Percentiles rank a stretch among this genome's conserved stretches.
These are phyloP conservation scores for Lithophane socia DNA, from an alignment of 2,888 invertebrate species.

Conservation along the genomic window DNA sequence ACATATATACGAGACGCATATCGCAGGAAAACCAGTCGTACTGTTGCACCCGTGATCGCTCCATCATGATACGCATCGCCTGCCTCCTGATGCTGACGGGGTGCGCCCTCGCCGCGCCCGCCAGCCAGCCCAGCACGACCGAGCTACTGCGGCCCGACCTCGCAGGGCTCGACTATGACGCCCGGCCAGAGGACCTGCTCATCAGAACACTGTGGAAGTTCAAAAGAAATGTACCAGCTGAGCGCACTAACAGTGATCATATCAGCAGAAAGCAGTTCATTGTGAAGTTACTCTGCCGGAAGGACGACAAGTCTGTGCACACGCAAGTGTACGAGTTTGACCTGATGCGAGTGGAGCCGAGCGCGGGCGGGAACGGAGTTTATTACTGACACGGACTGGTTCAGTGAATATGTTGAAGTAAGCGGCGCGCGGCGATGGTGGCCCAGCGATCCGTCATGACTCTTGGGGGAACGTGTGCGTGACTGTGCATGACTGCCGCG, in stretches of 20 bases:
- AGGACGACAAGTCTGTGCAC: constrained; percentile 47
- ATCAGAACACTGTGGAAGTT: constrained; percentile 13
- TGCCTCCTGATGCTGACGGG: constrained; percentile 49
- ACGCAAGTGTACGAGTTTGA: constrained; percentile 67
- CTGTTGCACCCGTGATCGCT: constrained; percentile 17
- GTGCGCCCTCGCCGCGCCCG: constrained; percentile 34
- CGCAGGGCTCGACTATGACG: neutral
- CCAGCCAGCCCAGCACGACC: constrained; percentile 4
- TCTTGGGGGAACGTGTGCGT: too few species aligned
- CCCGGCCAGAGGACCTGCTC: constrained; percentile 1
- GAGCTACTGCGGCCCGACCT: constrained; percentile 3
- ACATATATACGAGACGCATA: constrained; percentile 46
- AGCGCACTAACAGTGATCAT: neutral
- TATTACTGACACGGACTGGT: constrained; percentile 48
- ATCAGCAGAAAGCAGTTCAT: constrained; percentile 59
- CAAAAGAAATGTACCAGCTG: constrained; percentile 24
- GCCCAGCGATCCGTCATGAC: neutral
- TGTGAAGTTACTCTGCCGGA: constrained; percentile 58
- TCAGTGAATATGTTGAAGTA: neutral
- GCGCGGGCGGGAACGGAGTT: constrained; percentile 36
- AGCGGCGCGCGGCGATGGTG: neutral
- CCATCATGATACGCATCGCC: constrained; percentile 43
- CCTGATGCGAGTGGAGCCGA: constrained; percentile 55
- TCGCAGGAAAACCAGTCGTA: constrained; percentile 49
- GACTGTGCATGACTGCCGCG: neutral